These are phyloP conservation scores for Trichosurus vulpecula DNA, from an alignment of 2,797 vertebrate genomes.

Conservation along the genomic window DNA sequence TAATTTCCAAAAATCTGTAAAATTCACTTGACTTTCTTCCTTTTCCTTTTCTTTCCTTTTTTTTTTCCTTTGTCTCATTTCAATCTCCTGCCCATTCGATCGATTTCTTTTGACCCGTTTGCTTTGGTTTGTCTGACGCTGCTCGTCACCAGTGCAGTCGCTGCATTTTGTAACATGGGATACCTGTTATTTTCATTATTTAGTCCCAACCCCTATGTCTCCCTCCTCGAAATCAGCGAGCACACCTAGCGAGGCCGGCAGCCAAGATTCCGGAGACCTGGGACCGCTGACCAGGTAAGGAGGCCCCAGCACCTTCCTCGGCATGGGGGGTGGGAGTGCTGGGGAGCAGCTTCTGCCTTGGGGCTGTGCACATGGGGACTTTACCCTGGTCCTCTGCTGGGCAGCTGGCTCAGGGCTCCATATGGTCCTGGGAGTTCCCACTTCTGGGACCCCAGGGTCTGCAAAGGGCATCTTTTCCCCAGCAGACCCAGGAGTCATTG, in stretches of 20 bases:
- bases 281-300: constrained; percentile 91
- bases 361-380: not conserved
- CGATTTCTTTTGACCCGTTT: constrained; percentile 85
- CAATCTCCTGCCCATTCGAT: constrained; percentile 85
- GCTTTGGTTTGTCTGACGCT: constrained; percentile 89
- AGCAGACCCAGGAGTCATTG: not conserved
- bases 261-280: constrained; percentile 92
- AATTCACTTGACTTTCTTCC: constrained; percentile 88
- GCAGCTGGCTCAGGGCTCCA: not conserved
- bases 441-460: not conserved
- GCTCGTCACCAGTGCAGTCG: constrained; percentile 91
- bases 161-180: constrained; percentile 93
- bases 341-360: not conserved
- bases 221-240: constrained; percentile 94
- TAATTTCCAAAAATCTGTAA: constrained; percentile 81
- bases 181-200: constrained; percentile 94
- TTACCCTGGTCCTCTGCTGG: not conserved
- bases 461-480: not conserved
- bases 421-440: not conserved
- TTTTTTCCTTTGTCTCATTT: constrained; percentile 85
- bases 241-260: constrained; percentile 92
- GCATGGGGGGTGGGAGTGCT: not conserved
- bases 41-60: constrained; percentile 85
- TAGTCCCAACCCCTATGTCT: constrained; percentile 96
- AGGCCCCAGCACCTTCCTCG: not conserved